Evolutionary conservation across 37 sponge, comb jelly and placozoan genomes (phyloP).

Genomic region (Spongilla lacustris): DNA sequence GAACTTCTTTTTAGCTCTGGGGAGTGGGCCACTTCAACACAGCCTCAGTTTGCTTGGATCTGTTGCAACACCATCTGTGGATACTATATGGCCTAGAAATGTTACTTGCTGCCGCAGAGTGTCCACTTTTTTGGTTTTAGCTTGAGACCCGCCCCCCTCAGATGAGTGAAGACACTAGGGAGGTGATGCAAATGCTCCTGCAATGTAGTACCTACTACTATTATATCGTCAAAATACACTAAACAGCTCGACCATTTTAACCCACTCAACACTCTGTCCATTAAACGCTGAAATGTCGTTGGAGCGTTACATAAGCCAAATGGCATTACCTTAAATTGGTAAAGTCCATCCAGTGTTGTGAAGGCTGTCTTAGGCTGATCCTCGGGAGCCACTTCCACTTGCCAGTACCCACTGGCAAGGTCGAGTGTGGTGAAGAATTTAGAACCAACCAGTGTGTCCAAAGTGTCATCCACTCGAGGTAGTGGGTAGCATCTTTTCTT

Average conservation of each 20-base stretch:
- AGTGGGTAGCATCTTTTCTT: conserved; percentile 57
- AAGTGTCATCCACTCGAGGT: conserved; percentile 44
- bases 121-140: conserved; percentile 33
- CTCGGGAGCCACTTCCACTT: conserved; percentile 10
- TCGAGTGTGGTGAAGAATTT: conserved; percentile 48
- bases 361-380: conserved; percentile 35
- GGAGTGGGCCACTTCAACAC: conserved; percentile 39
- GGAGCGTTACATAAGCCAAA: conserved; percentile 53
- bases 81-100: conserved; percentile 37
- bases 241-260: conserved; percentile 21
- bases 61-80: conserved; percentile 5
- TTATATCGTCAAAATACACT: conserved; percentile 43
- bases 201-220: conserved; percentile 22
- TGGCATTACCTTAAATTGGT: conserved; percentile 39
- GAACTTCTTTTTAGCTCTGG: neutral
- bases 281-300: conserved; percentile 41
- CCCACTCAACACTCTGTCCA: conserved; percentile 22
- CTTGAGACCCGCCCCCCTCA: conserved; percentile 30
- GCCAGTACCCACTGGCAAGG: conserved; percentile 41
- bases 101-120: conserved; percentile 2
- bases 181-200: conserved; percentile 22
- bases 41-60: conserved; percentile 24
- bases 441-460: conserved; percentile 38
- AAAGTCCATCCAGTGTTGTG: conserved; percentile 23
- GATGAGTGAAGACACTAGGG: neutral